These are phyloP conservation scores for Drosophila sp. DNA, from an alignment of 1,140 invertebrate genomes.

Conservation along the genomic window DNA sequence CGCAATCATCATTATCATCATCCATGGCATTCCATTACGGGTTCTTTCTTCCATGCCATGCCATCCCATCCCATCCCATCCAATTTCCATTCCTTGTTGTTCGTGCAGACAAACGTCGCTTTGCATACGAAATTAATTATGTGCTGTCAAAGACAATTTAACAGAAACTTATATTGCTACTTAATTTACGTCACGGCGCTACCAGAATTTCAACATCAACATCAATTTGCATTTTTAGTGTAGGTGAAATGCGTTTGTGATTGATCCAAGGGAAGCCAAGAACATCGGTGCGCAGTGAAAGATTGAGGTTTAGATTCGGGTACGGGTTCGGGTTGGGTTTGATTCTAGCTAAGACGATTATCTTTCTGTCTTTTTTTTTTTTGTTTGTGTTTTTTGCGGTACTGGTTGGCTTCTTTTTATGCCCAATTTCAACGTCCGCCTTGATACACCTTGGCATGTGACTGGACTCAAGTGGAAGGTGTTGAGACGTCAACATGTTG, in stretches of 20 bases:
- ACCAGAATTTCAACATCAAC: slow-evolving; percentile 58
- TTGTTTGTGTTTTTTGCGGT: slow-evolving; percentile 37
- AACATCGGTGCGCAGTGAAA: neutral
- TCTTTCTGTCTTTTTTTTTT: slow-evolving; percentile 35
- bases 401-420: slow-evolving; percentile 56
- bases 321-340: slow-evolving; percentile 18
- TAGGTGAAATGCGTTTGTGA: slow-evolving; percentile 72
- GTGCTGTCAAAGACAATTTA: slow-evolving; percentile 74
- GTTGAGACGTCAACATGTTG: slow-evolving; percentile 76
- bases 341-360: slow-evolving; percentile 63
- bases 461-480: slow-evolving; percentile 51
- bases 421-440: slow-evolving; percentile 80
- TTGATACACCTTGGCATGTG: slow-evolving; percentile 77
- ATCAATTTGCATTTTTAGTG: slow-evolving; percentile 75
- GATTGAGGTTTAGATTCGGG: slow-evolving; percentile 16
- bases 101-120: slow-evolving; percentile 56
- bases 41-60: slow-evolving; percentile 40
- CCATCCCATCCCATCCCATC: slow-evolving; percentile 25
- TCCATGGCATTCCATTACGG: slow-evolving; percentile 67
- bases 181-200: slow-evolving; percentile 80
- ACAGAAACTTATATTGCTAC: slow-evolving; percentile 79
- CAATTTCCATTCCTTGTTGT: slow-evolving; percentile 56
- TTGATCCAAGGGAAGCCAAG: slow-evolving; percentile 49
- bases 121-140: slow-evolving; percentile 79
- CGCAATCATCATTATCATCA: slow-evolving; percentile 62